Evolutionary conservation across 2,797 vertebrate species (phyloP).

Genomic region (Periophthalmus magnuspinnatus): DNA sequence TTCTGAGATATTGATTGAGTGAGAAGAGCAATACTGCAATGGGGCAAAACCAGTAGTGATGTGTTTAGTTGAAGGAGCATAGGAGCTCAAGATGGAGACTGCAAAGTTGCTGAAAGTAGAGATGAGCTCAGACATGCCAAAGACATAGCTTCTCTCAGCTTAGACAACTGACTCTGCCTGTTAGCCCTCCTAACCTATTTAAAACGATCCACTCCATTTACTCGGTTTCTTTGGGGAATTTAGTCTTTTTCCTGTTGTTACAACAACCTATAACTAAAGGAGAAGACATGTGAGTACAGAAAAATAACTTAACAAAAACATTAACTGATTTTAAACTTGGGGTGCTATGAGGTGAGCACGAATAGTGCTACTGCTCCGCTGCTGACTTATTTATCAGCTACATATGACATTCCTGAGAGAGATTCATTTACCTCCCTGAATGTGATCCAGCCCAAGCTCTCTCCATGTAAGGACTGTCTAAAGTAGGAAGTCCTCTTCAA

Average conservation of each 20-base stretch:
- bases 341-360: conserved; percentile 41
- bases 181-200: conserved; percentile 59
- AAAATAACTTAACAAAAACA: conserved; percentile 1
- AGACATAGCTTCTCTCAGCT: conserved; percentile 69
- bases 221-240: conserved; percentile 1
- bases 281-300: background rate
- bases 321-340: conserved; percentile 20
- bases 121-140: conserved; percentile 75
- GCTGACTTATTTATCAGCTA: conserved; percentile 43
- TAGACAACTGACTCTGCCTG: conserved; percentile 54
- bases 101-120: conserved; percentile 82
- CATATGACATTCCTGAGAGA: conserved; percentile 44
- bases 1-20: background rate
- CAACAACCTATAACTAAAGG: background rate
- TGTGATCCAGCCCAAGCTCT: conserved; percentile 63
- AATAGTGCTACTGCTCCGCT: conserved; percentile 37
- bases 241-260: background rate
- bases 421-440: conserved; percentile 59
- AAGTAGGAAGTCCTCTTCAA: conserved; percentile 65
- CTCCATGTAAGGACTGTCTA: conserved; percentile 76
- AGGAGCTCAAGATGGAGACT: conserved; percentile 68
- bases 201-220: conserved; percentile 27
- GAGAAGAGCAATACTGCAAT: background rate
- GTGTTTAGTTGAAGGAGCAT: conserved; percentile 61
- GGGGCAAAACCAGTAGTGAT: conserved; percentile 23